Conservation (phyloP, 2,797 vertebrate genomes). For the Pachyuromys duprasi region DNA sequence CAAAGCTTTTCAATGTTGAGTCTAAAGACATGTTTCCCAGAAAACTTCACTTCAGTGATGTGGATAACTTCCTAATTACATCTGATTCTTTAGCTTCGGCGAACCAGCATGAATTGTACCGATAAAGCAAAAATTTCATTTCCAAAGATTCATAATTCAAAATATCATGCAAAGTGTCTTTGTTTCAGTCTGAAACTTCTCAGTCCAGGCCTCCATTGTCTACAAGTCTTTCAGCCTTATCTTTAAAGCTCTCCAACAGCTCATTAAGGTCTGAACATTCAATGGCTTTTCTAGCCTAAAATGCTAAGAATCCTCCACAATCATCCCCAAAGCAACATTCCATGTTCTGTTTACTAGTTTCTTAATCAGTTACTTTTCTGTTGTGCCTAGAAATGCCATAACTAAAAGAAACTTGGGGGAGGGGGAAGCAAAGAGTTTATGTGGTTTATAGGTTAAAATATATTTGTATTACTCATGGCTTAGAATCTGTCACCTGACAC, state of each 20-base stretch:
- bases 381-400: not conserved
- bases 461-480: no score
- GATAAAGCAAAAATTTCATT: not conserved
- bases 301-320: not conserved
- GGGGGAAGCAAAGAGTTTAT: not conserved
- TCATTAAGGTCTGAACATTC: not conserved
- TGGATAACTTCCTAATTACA: not conserved
- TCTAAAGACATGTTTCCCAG: not conserved
- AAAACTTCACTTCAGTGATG: not conserved
- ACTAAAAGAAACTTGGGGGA: not conserved
- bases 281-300: not conserved
- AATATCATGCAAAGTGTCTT: not conserved
- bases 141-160: not conserved
- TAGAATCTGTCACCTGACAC: no score
- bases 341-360: not conserved
- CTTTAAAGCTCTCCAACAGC: not conserved
- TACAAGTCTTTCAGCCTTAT: not conserved
- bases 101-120: not conserved
- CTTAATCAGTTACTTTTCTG: not conserved
- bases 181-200: not conserved
- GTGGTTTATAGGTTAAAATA: not conserved
- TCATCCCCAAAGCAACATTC: not conserved
- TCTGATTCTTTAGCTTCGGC: not conserved
- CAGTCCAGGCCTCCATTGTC: not conserved
- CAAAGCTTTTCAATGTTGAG: not conserved